Evolutionary conservation across 2,888 invertebrate genomes (phyloP), one percentile per base, ranked within the genome.

Genomic region (Pseudococcus viburni): DNA sequence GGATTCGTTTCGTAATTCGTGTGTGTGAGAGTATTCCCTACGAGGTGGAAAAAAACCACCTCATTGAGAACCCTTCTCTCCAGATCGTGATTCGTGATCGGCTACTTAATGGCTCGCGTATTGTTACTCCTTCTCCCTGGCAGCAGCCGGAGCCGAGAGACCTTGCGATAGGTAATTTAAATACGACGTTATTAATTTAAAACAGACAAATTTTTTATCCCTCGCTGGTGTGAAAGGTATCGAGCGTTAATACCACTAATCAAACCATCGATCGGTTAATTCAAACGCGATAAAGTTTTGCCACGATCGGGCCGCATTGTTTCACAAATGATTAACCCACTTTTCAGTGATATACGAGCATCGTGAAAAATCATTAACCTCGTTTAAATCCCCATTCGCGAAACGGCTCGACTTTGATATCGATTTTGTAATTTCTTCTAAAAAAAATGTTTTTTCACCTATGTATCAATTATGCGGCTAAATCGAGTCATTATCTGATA

Each of bases 271-370:
- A 73, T 73, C 33, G 73, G 73, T 33, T 73, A 73, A 73, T 73
- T 73, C 33, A 73, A 6, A 26, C 15, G 42, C 3, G 68, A 68
- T 68, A 68, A 68, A 68, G 22, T 68, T 55, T 77, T 77, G n/a
- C 22, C 77, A 77, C 77, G 77, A 77, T 77, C 55, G 22, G 0
- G n/a, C 46, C 7, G 19, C 11, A 83, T 83, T 83, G 80, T 83
- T 83, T 83, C 80, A 83, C 42, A 83, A 83, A 83, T 83, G 80
- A 83, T 83, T 83, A 83, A 83, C 80, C 80, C 80, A 83, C 80
- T 83, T 83, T 83, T 83, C 46, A 83, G 80, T 83, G 80, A 83
- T 83, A 83, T 83, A 83, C 33, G 80, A 46, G 8, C 39, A 19
- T 83, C 80, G 80, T 83, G 80, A 19, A 46, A 83, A 83, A 83